These are phyloP conservation scores for Dipodomys stephensi DNA, from an alignment of 2,113 vertebrate species.

Conservation along the genomic window DNA sequence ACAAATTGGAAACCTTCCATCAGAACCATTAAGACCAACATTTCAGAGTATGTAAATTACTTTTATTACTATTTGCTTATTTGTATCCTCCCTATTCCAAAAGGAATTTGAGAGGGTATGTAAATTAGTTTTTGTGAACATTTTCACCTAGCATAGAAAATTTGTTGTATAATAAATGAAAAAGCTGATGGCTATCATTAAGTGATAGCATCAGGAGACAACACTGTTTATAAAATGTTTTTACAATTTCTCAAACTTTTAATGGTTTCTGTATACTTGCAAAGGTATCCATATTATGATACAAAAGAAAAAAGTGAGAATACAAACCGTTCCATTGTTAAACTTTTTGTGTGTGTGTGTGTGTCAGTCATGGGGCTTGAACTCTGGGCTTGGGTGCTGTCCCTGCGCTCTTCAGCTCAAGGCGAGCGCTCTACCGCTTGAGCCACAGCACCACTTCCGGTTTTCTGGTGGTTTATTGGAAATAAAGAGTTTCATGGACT, in stretches of 20 bases:
- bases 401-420: too few species aligned
- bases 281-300: background rate
- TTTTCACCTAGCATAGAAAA: conserved; percentile 75
- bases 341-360: background rate
- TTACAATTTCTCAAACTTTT: conserved; percentile 17
- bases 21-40: conserved; percentile 76
- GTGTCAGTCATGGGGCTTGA: too few species aligned
- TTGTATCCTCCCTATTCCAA: conserved; percentile 55
- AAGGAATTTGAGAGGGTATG: conserved; percentile 75
- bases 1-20: conserved; percentile 80
- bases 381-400: too few species aligned
- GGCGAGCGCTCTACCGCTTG: too few species aligned
- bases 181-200: conserved; percentile 42
- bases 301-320: conserved; percentile 34
- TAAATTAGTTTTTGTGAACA: conserved; percentile 75
- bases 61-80: conserved; percentile 73
- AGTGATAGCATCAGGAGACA: conserved; percentile 24
- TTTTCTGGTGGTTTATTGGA: too few species aligned
- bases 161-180: conserved; percentile 59
- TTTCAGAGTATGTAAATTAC: conserved; percentile 74
- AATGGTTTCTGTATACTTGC: conserved; percentile 17
- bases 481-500: too few species aligned
- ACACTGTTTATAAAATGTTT: background rate
- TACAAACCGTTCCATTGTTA: background rate
- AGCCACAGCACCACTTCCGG: too few species aligned